Evolutionary conservation across 2,888 invertebrate genomes (phyloP), one percentile per base, ranked within the genome.

Genomic region (Clistopyga incitator): DNA sequence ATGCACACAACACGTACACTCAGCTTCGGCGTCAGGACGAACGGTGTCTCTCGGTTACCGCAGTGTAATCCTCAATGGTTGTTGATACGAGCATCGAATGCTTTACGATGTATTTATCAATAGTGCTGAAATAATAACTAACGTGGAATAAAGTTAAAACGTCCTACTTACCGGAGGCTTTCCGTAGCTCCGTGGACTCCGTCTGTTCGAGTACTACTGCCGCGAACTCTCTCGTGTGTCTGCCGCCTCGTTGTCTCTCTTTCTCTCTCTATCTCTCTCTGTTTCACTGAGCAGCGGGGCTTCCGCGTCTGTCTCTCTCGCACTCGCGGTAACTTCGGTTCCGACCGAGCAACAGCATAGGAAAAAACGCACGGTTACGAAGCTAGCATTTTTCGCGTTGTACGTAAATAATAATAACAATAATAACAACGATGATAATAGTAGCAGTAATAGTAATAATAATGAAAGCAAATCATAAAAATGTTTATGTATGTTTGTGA

Each of bases 91-190:
- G 45, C 59, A 42, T 38, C 50, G 25, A 70, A 59, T 10, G n/a
- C 45, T 45, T 15, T 1, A 47, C 47, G n/a, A 13, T 15, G 29
- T 13, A 20, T 56, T 34, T 34, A 47, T 6, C 13, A 6, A 18
- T 52, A 13, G 47, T 25, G 45, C 18, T 56, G 23, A 68, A 71
- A 45, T 52, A 64, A 61, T 20, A 56, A 71, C 70, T 54, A 54
- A 70, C 68, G 79, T 79, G 77, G 45, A 85, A 82, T 78, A 84
- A 67, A 65, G 65, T 71, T 54, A 78, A 54, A 79, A 84, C 84
- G 86, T 86, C 86, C 86, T 86, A 86, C 86, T 86, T 86, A 86
- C 86, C 82, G 68, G 78, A 78, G 85, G 71, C 84, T 85, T 76
- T 85, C 81, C 85, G 84, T 82, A 83, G 83, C 86, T 82, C 86